Base-by-base conservation (phyloP, 2,888 invertebrate species). In the Beris chalybata region DNA sequence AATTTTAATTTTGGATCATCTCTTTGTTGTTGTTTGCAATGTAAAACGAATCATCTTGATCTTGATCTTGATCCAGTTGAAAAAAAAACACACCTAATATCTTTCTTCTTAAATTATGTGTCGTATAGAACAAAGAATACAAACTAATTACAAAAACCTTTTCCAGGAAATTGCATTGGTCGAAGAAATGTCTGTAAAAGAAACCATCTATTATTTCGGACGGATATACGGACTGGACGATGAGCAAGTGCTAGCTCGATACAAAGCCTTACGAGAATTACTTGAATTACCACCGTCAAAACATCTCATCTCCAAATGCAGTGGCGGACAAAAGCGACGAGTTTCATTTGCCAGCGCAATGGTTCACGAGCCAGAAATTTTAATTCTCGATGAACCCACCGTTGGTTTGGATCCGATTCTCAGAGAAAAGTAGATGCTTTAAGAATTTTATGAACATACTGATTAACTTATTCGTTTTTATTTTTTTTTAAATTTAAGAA, bases 331-430 rank as follows among this genome's bases (percentile, higher is more conserved):
- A 78, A 93, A 94, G 80, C 83, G 96, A 68, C 83, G 96, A 61
- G 90, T 95, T 0, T 95, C 95, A 0, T 87, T 96, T 71, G 94
- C 95, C 0, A 92, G 91, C 5, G 93, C 95, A 0, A 81, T 96
- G 75, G 86, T 96, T 0, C 95, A 95, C 75, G 90, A 90, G 72
- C 95, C 96, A 0, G 91, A 94, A 77, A 80, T 96, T 38, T 82
- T 96, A 32, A 94, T 96, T 68, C 80, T 96, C 73, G 96, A 96
- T 75, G 96, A 96, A 76, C 95, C 95, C 0, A 96, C 95, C 0
- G 95, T 95, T n/a, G 96, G 95, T 0, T 84, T 96, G 67, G 96
- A 96, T 82, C 95, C 95, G 0, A 85, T 95, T 70, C 81, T 96
- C 64, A 85, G 93, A 78, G 90, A 92, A 79, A 87, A 87, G 92